Base-by-base conservation (phyloP, 2,113 vertebrate genomes). In the Colius striatus region DNA sequence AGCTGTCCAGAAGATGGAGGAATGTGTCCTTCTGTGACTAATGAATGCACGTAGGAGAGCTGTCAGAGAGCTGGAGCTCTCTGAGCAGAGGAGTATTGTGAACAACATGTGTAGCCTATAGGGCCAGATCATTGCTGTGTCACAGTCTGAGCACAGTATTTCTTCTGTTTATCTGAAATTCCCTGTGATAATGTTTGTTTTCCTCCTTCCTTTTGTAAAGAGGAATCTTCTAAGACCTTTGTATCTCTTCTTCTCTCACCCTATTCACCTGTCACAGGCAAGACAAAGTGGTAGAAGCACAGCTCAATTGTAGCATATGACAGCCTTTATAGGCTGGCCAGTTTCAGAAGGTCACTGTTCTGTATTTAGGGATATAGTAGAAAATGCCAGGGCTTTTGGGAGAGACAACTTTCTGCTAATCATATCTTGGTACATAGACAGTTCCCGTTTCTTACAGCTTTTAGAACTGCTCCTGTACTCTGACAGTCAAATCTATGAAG, bases 1-100 rank as follows among this genome's bases (percentile, higher is more conserved):
- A 95, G 80, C 86, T 96, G 86, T 83, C 82, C 41, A 41, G 48
- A 93, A 91, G 92, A 94, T 41, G 87, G 78, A 96, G 66, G 74
- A 74, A 83, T 51, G 48, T 83, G 89, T 32, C 63, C 43, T 89
- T 67, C 58, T 83, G 87, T 91, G 74, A 90, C 82, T 93, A 86
- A 91, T 84, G 82, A 77, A 50, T n/a, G 82, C 77, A 79, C 5
- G 7, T 58, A 45, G 57, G 72, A 54, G 61, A 47, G 71, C 81
- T 91, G 71, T 43, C 83, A 83, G 80, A 66, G 72, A 60, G 13
- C 74, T 60, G 75, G 14, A 83, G 51, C 47, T 86, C 67, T 13
- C 1, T 36, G 32, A 55, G 47, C 15, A 4, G 65, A 38, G 73
- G 30, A 79, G 16, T 12, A 10, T 6, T 84, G 63, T 55, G 65